Evolutionary conservation across 2,888 invertebrate genomes (phyloP).

Genomic region (Lasioglossum oenotherae): DNA sequence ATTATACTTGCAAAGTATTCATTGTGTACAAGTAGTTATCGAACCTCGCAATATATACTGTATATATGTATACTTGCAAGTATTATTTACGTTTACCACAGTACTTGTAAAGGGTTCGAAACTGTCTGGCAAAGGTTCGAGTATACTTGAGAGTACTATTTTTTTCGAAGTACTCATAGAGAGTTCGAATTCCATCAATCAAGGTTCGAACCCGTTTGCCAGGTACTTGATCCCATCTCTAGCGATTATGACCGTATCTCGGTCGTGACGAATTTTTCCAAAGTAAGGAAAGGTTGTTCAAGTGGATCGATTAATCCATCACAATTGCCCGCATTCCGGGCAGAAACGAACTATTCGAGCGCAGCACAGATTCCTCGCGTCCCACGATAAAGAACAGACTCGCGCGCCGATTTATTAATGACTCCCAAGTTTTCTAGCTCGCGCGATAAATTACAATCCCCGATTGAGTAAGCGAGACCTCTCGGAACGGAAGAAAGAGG

Average conservation of each 20-base stretch:
- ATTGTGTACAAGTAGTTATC: too few species aligned
- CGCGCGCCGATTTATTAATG: slow-evolving; percentile 64
- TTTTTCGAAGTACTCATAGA: too few species aligned
- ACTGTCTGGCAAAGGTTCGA: too few species aligned
- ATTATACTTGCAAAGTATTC: too few species aligned
- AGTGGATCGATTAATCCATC: slow-evolving; percentile 8
- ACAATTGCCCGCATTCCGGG: slow-evolving; percentile 5
- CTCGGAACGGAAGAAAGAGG: slow-evolving; percentile 32
- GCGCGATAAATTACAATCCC: slow-evolving; percentile 67
- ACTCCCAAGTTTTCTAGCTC: slow-evolving; percentile 58
- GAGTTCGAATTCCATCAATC: too few species aligned
- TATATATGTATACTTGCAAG: too few species aligned
- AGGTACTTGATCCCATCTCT: too few species aligned
- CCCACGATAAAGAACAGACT: slow-evolving; percentile 39
- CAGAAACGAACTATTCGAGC: slow-evolving; percentile 14
- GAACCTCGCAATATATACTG: too few species aligned
- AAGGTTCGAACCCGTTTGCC: too few species aligned
- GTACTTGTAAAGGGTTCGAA: too few species aligned
- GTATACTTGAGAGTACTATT: too few species aligned
- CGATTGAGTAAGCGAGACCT: slow-evolving; percentile 56
- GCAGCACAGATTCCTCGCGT: slow-evolving; percentile 45
- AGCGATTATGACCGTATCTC: neutral
- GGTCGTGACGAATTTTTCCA: neutral
- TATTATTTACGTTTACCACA: too few species aligned
- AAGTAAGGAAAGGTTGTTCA: slow-evolving; percentile 6